These are phyloP conservation scores for Oryctolagus cuniculus DNA, from an alignment of 2,113 vertebrate genomes.

Conservation along the genomic window mOryCun1.1 NC_091432.1:144209501-144210000, in stretches of 20 bases:
- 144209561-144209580: not conserved
- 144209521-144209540: not conserved
- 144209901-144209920: not conserved
- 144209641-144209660: not conserved
- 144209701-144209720: not conserved
- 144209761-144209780: not conserved
- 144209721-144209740: not conserved
- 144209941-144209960: not conserved
- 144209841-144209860: not conserved
- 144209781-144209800: not conserved
- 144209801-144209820: not conserved
- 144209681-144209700: not conserved
- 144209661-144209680: not conserved
- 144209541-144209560: too few species aligned
- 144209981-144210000: not conserved
- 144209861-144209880: not conserved
- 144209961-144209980: not conserved
- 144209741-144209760: not conserved
- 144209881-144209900: not conserved
- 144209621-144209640: not conserved
- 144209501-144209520: not conserved
- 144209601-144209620: not conserved
- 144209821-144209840: not conserved
- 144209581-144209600: not conserved
- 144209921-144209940: not conserved